Conservation (phyloP, 1,140 invertebrate species). For the Xylocopa sonorina region DNA sequence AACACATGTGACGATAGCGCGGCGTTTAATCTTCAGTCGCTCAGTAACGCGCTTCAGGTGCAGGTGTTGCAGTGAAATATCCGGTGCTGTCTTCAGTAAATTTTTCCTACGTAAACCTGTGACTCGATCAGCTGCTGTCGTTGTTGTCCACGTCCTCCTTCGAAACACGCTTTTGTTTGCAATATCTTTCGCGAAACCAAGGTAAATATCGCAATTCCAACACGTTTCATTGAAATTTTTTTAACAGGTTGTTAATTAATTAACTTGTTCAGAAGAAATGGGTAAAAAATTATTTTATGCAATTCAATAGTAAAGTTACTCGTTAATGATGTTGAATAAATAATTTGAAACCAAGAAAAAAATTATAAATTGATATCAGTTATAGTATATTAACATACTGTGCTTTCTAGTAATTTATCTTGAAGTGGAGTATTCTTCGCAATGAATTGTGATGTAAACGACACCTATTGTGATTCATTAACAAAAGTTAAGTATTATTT, state of each 20-base stretch:
- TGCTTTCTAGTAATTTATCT: no score
- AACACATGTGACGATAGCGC: slow-evolving; percentile 36
- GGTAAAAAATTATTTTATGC: neutral
- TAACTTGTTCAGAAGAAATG: no score
- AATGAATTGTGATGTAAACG: neutral
- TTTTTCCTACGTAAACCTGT: neutral
- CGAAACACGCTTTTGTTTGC: no score
- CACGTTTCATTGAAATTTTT: neutral
- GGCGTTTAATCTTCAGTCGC: slow-evolving; percentile 45
- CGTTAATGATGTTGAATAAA: no score
- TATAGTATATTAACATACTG: no score
- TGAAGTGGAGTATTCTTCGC: neutral
- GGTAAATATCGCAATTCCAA: slow-evolving; percentile 5
- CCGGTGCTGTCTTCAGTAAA: neutral
- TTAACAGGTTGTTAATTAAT: neutral
- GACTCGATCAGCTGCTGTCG: neutral
- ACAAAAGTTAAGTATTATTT: no score
- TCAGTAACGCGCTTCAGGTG: slow-evolving; percentile 27
- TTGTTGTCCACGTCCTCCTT: neutral
- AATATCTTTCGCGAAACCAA: neutral
- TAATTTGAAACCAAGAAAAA: no score
- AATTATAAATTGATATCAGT: no score
- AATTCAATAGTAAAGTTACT: no score
- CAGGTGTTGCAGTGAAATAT: neutral
- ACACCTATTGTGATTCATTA: no score